Evolutionary conservation across 2,113 vertebrate genomes (phyloP).

Genomic region (Lucifuga dentata): DNA sequence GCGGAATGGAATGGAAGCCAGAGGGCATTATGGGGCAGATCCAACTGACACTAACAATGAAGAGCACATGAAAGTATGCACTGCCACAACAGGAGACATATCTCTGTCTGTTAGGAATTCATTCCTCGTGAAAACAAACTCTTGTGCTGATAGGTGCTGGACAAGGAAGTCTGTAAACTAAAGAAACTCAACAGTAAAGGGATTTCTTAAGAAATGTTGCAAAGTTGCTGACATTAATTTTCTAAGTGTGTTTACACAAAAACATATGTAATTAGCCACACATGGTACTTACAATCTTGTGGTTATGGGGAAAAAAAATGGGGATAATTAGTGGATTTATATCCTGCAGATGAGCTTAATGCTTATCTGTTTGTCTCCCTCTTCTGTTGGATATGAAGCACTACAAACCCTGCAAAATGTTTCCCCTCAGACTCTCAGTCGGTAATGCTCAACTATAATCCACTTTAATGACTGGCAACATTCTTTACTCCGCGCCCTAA

Average conservation of each 20-base stretch:
- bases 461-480: slow-evolving; percentile 1
- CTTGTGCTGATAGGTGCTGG: not conserved
- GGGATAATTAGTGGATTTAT: slow-evolving; percentile 29
- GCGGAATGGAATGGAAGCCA: slow-evolving; percentile 31
- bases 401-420: not conserved
- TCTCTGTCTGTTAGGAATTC: slow-evolving; percentile 16
- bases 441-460: not conserved
- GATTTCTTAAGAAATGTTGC: not conserved
- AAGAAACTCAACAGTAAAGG: no score
- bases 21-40: slow-evolving; percentile 23
- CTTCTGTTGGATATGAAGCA: slow-evolving; percentile 53
- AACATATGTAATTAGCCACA: slow-evolving; percentile 28
- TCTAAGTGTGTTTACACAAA: not conserved
- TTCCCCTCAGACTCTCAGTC: not conserved
- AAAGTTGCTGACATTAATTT: not conserved
- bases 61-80: not conserved
- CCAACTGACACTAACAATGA: slow-evolving; percentile 11
- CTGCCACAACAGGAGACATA: not conserved
- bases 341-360: not conserved
- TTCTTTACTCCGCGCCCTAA: not conserved
- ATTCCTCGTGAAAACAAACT: slow-evolving; percentile 1
- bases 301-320: slow-evolving; percentile 8
- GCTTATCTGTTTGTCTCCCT: slow-evolving; percentile 68
- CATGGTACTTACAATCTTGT: slow-evolving; percentile 6
- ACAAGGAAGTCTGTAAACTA: no score